phyloP scores from a whole-genome alignment of 2,113 vertebrate species.

The Sciurus niger region DNA sequence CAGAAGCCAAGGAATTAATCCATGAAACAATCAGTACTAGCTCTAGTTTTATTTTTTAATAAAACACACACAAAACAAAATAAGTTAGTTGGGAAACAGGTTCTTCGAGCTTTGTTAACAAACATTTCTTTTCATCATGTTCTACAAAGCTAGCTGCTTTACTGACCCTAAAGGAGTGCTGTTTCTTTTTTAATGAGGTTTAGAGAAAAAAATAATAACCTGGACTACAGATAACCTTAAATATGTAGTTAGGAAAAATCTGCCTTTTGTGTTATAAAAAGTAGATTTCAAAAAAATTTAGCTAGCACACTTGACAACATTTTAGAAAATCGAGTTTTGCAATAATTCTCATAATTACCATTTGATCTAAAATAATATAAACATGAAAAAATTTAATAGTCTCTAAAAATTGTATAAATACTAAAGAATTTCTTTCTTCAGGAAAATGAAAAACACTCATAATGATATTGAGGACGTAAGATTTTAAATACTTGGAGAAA shows the following conservation, averaged over 20 bases:
- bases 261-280: conserved; percentile 1
- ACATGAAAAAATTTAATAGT: neutral
- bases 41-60: conserved; percentile 22
- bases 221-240: neutral
- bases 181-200: neutral
- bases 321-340: conserved; percentile 7
- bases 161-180: neutral
- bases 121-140: conserved; percentile 10
- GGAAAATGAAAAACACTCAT: neutral
- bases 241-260: conserved; percentile 20
- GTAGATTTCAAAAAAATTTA: neutral
- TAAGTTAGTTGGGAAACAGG: neutral
- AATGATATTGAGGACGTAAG: neutral
- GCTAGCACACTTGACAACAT: neutral
- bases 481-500: neutral
- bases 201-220: neutral
- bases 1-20: neutral
- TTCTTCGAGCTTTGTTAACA: conserved; percentile 26
- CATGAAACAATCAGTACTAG: neutral
- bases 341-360: neutral
- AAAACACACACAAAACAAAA: conserved; percentile 25
- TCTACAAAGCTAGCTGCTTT: conserved; percentile 14
- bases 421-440: neutral
- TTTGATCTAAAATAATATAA: conserved; percentile 33
- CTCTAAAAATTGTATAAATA: neutral